A percentile compares a stretch with the other conserved stretches of the same genome.
Evolutionary conservation across 2,888 invertebrate species (phyloP).

Genomic region (Neria commutata): DNA sequence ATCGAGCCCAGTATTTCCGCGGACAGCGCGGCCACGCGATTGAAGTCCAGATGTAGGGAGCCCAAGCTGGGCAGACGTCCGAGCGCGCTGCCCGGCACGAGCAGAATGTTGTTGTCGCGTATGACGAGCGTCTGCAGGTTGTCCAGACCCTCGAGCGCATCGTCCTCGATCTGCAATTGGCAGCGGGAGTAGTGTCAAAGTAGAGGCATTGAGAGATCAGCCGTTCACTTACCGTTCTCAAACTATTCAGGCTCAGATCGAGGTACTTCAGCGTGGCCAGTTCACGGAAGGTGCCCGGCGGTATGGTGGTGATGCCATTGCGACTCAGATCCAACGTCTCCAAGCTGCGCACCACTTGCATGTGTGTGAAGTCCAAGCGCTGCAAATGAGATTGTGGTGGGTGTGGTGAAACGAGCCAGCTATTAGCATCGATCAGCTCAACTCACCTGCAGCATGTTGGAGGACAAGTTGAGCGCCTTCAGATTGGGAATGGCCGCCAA

Average conservation of each 20-base stretch:
- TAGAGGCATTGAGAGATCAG: background rate
- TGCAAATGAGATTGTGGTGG: constrained; percentile 58
- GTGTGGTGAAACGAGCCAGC: background rate
- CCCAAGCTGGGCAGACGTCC: constrained; percentile 77
- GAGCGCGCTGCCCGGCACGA: constrained; percentile 83
- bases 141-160: constrained; percentile 82
- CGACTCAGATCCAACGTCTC: constrained; percentile 82
- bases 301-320: constrained; percentile 81
- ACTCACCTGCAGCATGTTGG: constrained; percentile 82
- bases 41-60: constrained; percentile 80
- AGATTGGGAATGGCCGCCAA: constrained; percentile 73
- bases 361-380: constrained; percentile 77
- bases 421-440: too few relatives aligned
- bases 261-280: constrained; percentile 74
- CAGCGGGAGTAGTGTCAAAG: background rate
- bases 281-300: constrained; percentile 81
- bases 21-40: constrained; percentile 84
- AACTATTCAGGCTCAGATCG: constrained; percentile 83
- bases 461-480: constrained; percentile 78
- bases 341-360: constrained; percentile 71
- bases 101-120: constrained; percentile 85
- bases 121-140: constrained; percentile 78
- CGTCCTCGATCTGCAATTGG: constrained; percentile 77
- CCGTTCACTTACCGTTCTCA: constrained; percentile 75
- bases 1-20: constrained; percentile 77